phyloP scores from a whole-genome alignment of 2,888 invertebrate genomes.

The Dasypolia templi region DNA sequence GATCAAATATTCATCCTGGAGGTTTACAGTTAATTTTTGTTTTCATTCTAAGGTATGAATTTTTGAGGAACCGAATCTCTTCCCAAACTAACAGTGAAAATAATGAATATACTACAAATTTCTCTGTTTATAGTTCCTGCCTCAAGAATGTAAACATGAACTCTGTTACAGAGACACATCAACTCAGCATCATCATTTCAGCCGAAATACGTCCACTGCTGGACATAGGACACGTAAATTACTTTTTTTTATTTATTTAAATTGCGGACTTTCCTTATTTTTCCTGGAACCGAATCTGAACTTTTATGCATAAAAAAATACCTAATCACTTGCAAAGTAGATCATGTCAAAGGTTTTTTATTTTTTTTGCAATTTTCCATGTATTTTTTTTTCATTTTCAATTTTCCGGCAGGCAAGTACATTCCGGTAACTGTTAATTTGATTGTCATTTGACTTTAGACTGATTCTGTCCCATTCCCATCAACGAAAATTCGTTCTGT shows the following conservation, averaged over 20 bases:
- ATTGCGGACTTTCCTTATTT: background rate
- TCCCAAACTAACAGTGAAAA: background rate
- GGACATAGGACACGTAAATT: too few relatives aligned
- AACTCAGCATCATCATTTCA: too few relatives aligned
- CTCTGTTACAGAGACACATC: background rate
- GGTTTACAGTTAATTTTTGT: background rate
- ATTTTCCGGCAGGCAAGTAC: background rate
- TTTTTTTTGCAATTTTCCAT: background rate
- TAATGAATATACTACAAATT: background rate
- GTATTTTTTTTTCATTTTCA: background rate
- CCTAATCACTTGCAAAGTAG: background rate
- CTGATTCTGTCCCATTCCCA: background rate
- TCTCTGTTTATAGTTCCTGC: background rate
- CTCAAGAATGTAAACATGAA: too few relatives aligned
- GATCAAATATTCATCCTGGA: conserved; percentile 2
- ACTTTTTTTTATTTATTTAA: too few relatives aligned
- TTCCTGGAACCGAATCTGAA: background rate
- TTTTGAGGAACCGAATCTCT: background rate
- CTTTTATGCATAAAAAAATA: background rate
- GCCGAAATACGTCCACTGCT: too few relatives aligned
- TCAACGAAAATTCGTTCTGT: background rate
- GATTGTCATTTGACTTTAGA: background rate
- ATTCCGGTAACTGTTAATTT: background rate
- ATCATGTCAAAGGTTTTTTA: background rate
- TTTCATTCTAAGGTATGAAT: background rate